A percentile compares a stretch with the other conserved stretches of the same genome.
Conservation (phyloP, 2,888 invertebrate genomes). For the Conomelus anceps region DNA sequence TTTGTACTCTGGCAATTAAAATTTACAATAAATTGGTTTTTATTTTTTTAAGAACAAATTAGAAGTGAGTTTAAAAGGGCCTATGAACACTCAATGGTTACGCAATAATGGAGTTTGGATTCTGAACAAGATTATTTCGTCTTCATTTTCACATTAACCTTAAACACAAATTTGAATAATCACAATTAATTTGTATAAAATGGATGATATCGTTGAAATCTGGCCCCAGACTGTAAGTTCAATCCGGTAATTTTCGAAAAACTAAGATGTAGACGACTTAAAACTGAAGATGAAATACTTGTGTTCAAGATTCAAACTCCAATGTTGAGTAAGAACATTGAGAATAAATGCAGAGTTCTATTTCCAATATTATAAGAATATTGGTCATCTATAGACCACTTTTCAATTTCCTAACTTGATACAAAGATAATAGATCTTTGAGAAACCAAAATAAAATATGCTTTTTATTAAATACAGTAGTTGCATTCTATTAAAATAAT, state of each 20-base stretch:
- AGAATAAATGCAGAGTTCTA: not conserved
- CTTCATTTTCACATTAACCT: too few species aligned
- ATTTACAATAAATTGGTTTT: not conserved
- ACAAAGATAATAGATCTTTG: not conserved
- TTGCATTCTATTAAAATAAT: not conserved
- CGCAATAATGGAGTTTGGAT: not conserved
- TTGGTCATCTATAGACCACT: not conserved
- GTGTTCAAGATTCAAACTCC: too few species aligned
- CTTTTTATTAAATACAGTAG: not conserved
- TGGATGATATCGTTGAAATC: not conserved
- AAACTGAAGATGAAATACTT: too few species aligned
- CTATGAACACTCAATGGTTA: not conserved
- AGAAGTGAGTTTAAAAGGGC: not conserved
- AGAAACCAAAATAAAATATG: not conserved
- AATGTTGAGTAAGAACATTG: too few species aligned
- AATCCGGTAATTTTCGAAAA: too few species aligned
- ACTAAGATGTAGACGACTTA: too few species aligned
- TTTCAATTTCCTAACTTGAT: not conserved
- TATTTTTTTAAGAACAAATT: not conserved
- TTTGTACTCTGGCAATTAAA: not conserved
- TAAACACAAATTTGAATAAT: not conserved
- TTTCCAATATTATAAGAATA: too few species aligned
- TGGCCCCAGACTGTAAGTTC: too few species aligned
- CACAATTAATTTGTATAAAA: not conserved
- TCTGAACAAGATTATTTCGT: not conserved